Evolutionary conservation across 1,140 invertebrate genomes (phyloP).

Genomic region (Antheraea mylitta): DNA sequence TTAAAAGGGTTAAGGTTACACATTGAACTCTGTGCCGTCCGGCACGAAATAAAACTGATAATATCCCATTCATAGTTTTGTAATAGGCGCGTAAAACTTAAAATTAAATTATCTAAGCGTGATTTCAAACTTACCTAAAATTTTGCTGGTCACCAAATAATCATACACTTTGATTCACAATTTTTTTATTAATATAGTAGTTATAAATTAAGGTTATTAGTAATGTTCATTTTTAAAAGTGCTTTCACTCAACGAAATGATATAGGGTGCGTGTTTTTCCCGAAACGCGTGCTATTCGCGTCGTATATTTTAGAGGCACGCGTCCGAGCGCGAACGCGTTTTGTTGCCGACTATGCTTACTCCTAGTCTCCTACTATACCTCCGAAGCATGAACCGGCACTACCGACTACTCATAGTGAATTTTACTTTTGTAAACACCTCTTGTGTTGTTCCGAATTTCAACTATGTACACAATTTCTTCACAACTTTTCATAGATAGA

Average conservation of each 20-base stretch:
- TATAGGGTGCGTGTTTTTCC: slow-evolving; percentile 28
- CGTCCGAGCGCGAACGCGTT: slow-evolving; percentile 46
- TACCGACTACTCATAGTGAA: slow-evolving; percentile 25
- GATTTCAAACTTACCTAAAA: neutral
- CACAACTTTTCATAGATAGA: slow-evolving; percentile 7
- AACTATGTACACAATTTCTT: slow-evolving; percentile 18
- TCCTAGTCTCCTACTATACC: slow-evolving; percentile 12
- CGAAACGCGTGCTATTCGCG: slow-evolving; percentile 38
- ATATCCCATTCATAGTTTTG: slow-evolving; percentile 1
- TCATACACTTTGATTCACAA: neutral
- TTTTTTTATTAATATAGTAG: neutral
- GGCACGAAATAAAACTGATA: neutral
- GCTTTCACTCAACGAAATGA: slow-evolving; percentile 21
- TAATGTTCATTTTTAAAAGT: slow-evolving; percentile 22
- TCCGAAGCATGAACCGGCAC: slow-evolving; percentile 24
- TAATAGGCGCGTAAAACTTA: slow-evolving; percentile 1
- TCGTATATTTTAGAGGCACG: slow-evolving; percentile 34
- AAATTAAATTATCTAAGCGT: neutral
- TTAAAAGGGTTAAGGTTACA: slow-evolving; percentile 1
- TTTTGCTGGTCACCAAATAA: neutral
- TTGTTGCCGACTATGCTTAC: slow-evolving; percentile 52
- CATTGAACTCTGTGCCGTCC: neutral
- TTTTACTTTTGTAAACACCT: slow-evolving; percentile 33
- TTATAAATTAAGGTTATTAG: neutral
- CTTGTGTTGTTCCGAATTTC: slow-evolving; percentile 22